Base-by-base conservation (phyloP, 2,888 invertebrate genomes). In the Spilosoma lubricipeda region DNA sequence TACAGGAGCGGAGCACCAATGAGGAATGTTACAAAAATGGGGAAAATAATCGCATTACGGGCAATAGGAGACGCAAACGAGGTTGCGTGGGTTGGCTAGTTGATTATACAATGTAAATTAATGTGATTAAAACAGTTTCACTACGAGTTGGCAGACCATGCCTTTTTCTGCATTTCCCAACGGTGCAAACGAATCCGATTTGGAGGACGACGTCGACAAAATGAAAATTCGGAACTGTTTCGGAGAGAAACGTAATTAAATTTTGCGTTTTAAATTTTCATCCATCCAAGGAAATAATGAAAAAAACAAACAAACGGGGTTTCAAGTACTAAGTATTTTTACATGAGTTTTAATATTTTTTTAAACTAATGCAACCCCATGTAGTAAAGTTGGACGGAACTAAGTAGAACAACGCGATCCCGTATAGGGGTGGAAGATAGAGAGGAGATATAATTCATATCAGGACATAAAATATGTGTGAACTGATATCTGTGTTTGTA, bases 131-230 rank as follows among this genome's bases (percentile, higher is more conserved):
- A 33, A 33, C 2, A 36, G 15, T n/a, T 66, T 7, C n/a, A 42
- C 4, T 66, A 1, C 36, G 23, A n/a, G 45, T 15, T n/a, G 75
- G 67, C 1, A 78, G 20, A 76, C 67, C 71, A 77, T 83, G 77
- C 45, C 67, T 65, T 45, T 23, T 3, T 80, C 74, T 80, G 68
- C 79, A 85, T 85, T 77, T 83, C 79, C 79, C 82, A 36, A 23
- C 33, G 77, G 80, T 7, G 59, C 36, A n/a, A 36, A 63, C 68
- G 52, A 74, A 76, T 72, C 73, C 66, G 67, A 76, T 82, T 73
- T 75, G 69, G 66, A 65, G 70, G 69, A 52, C 64, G 63, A 67
- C 64, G 70, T 73, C 72, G 72, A 70, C 74, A 39, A 82, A 82
- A 82, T 73, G 75, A 82, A 77, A 76, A 73, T 70, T 74, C 23